Evolutionary conservation across 1,140 invertebrate species (phyloP), one percentile per base, ranked within the genome.

Genomic region (Lepidurus apus): DNA sequence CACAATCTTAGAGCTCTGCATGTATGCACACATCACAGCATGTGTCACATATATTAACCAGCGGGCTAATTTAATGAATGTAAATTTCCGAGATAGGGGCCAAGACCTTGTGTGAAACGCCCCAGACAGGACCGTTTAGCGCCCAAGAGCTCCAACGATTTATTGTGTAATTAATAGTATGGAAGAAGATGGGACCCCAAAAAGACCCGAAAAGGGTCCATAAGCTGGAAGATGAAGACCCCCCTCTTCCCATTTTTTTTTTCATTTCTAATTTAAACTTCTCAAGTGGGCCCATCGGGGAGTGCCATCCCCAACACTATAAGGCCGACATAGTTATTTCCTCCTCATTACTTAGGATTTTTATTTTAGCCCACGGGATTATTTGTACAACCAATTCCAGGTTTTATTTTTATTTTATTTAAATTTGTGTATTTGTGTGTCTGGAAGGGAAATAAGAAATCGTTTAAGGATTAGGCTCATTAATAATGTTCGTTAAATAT

Each of bases 81-180:
- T 65, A 65, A 65, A 65, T 65, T 65, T 65, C 53, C 53, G 21
- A 65, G 53, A 65, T 65, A 65, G 53, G 21, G 53, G 53, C 17
- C 53, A 65, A 65, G 53, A 65, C 53, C 53, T 65, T 65, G 53
- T 65, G 53, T 65, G 53, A 65, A 65, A 65, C 53, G 53, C 53
- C 53, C 53, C 53, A 65, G 53, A 65, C 53, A 65, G 53, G 17
- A 65, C 53, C 53, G 53, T 65, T 65, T 65, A 65, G 53, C 53
- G 53, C 53, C 53, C 53, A 65, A 65, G 53, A 65, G 53, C 53
- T 65, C 53, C 53, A 13, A 65, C 53, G 53, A 65, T 65, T 65
- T 65, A 65, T 65, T 65, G 53, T 65, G 53, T 65, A 65, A 65
- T 65, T 65, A 65, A 65, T 65, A 65, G 53, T 65, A 65, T n/a